Evolutionary conservation across 2,113 vertebrate genomes (phyloP).

Genomic region (Scolopax mira): DNA sequence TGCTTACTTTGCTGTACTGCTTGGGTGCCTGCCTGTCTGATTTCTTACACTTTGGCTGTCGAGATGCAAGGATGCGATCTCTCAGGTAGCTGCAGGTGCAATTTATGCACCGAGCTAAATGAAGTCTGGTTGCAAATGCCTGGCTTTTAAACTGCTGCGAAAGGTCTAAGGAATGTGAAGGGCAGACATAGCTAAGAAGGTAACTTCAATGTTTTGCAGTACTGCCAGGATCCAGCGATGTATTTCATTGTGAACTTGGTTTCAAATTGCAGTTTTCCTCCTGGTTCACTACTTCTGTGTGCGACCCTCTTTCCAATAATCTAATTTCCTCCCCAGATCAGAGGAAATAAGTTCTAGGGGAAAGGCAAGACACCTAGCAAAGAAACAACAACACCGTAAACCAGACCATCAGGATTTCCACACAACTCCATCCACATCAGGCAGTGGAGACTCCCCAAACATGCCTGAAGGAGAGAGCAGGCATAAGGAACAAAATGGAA

Average conservation of each 20-base stretch:
- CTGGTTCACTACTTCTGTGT: not conserved
- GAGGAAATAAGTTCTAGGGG: not conserved
- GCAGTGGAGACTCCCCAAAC: not conserved
- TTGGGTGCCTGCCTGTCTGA: not conserved
- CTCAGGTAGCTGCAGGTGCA: slow-evolving; percentile 2
- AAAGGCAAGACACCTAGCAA: not conserved
- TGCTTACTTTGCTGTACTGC: slow-evolving; percentile 1
- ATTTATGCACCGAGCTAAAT: not conserved
- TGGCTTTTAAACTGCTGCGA: not conserved
- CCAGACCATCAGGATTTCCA: not conserved
- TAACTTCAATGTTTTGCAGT: not conserved
- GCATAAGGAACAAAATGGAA: not conserved
- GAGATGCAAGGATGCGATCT: not conserved
- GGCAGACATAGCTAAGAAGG: not conserved
- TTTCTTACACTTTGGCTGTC: not conserved
- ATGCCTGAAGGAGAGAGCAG: not conserved
- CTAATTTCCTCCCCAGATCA: not conserved
- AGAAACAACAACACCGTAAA: not conserved
- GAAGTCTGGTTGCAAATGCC: not conserved
- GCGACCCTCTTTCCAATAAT: not conserved
- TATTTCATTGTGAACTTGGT: not conserved
- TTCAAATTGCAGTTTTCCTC: not conserved
- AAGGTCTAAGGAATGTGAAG: not conserved
- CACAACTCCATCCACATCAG: not conserved
- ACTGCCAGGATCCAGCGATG: not conserved